These are phyloP conservation scores for Ceratina calcarata DNA, from an alignment of 1,140 invertebrate genomes.

Conservation along the genomic window DNA sequence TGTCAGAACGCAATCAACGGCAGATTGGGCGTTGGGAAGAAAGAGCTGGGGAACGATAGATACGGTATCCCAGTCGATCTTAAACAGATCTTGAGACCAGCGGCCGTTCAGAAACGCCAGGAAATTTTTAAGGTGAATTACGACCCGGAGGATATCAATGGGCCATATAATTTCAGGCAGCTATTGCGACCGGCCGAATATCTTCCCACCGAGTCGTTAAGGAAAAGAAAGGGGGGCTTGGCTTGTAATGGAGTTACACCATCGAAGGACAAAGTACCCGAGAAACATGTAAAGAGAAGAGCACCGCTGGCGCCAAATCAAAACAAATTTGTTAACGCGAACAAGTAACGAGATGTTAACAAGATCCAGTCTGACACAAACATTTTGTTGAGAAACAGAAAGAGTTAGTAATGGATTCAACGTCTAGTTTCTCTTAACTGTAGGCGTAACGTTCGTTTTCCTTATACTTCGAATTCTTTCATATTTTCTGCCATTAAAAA, in stretches of 20 bases:
- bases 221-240: conserved; percentile 83
- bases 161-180: conserved; percentile 87
- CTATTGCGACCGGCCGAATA: conserved; percentile 84
- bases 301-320: conserved; percentile 71
- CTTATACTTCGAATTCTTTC: not conserved
- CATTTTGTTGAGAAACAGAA: not conserved
- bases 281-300: conserved; percentile 75
- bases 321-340: conserved; percentile 51
- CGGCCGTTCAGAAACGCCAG: conserved; percentile 75
- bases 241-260: conserved; percentile 55
- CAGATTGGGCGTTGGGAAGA: conserved; percentile 2
- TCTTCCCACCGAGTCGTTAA: conserved; percentile 86
- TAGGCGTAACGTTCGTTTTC: not conserved
- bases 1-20: conserved; percentile 28
- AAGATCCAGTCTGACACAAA: not conserved
- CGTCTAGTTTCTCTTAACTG: not conserved
- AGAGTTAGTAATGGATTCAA: not conserved
- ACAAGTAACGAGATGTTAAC: conserved; percentile 42
- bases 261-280: conserved; percentile 63
- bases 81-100: conserved; percentile 79
- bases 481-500: not conserved
- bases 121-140: conserved; percentile 64
- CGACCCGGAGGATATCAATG: conserved; percentile 82
- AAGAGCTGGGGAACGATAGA: conserved; percentile 46
- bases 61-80: conserved; percentile 78